phyloP scores from a whole-genome alignment of 2,113 vertebrate genomes.

The human region GRCh38 chr1:190550001-190550500 shows the following conservation, averaged over 20 bases:
- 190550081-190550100: neutral
- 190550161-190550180: neutral
- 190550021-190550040: neutral
- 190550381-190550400: neutral
- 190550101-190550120: neutral
- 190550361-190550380: neutral
- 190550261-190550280: neutral
- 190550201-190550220: neutral
- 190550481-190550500: neutral
- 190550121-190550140: neutral
- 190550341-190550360: slow-evolving; percentile 5
- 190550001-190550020: neutral
- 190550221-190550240: neutral
- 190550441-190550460: slow-evolving; percentile 32
- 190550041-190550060: neutral
- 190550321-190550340: neutral
- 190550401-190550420: neutral
- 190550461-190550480: neutral
- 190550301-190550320: neutral
- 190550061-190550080: neutral
- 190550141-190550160: neutral
- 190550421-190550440: neutral
- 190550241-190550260: neutral
- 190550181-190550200: neutral
- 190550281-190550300: neutral